These are phyloP conservation scores for Germaria angustata DNA, from an alignment of 2,888 invertebrate genomes.

Conservation along the genomic window DNA sequence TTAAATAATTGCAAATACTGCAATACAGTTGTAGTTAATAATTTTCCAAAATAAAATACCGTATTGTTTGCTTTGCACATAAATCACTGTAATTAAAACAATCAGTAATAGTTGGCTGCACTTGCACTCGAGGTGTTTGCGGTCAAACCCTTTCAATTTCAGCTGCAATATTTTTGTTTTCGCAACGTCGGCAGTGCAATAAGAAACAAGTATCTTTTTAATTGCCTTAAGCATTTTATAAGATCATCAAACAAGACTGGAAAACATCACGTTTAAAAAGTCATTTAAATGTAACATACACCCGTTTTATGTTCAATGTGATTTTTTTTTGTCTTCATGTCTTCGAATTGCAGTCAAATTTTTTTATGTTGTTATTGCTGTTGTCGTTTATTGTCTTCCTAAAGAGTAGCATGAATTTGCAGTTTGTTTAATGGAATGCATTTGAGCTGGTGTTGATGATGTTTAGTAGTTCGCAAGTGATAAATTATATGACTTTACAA, in stretches of 20 bases:
- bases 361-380: background rate
- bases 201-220: background rate
- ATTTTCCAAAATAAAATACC: background rate
- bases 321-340: background rate
- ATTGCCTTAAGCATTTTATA: background rate
- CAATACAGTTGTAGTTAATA: background rate
- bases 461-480: background rate
- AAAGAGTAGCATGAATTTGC: conserved; percentile 31
- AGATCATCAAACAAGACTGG: background rate
- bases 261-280: conserved; percentile 6
- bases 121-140: background rate
- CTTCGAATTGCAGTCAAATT: background rate
- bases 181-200: background rate
- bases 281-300: conserved; percentile 40
- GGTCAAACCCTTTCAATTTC: conserved; percentile 12
- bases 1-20: background rate
- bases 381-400: too few relatives aligned
- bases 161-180: background rate
- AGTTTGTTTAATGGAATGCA: conserved; percentile 33
- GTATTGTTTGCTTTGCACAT: conserved; percentile 16
- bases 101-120: conserved; percentile 5
- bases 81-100: conserved; percentile 49
- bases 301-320: conserved; percentile 8
- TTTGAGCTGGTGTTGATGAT: conserved; percentile 13
- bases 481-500: conserved; percentile 49